Evolutionary conservation across 1,140 invertebrate genomes (phyloP).

Genomic region (Drosophila mojavensis): DNA sequence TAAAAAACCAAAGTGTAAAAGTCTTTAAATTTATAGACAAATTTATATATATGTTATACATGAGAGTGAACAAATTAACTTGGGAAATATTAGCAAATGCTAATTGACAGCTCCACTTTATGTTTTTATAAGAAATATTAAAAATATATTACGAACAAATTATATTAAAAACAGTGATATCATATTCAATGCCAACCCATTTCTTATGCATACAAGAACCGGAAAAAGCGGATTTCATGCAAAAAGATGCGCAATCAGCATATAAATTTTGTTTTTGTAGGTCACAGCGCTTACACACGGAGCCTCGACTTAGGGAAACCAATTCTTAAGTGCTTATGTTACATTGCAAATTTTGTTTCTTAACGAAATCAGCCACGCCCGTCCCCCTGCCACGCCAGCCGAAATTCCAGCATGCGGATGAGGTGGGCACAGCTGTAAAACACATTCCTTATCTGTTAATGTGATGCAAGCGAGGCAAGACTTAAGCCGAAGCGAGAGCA

Average conservation of each 20-base stretch:
- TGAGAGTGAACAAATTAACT: too few species aligned
- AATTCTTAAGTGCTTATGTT: slow-evolving; percentile 17
- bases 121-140: too few species aligned
- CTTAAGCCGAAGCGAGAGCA: slow-evolving; percentile 9
- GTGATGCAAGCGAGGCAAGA: slow-evolving; percentile 33
- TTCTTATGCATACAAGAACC: too few species aligned
- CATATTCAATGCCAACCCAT: too few species aligned
- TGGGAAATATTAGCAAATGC: too few species aligned
- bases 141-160: too few species aligned
- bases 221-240: background rate
- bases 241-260: background rate
- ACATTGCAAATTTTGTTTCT: slow-evolving; percentile 35
- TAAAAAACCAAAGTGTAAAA: too few species aligned
- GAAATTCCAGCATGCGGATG: background rate
- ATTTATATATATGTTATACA: too few species aligned
- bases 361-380: slow-evolving; percentile 1
- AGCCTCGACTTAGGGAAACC: background rate
- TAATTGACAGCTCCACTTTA: too few species aligned
- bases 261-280: background rate
- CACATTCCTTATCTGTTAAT: slow-evolving; percentile 55
- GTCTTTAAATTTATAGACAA: too few species aligned
- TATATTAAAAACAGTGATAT: too few species aligned
- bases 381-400: background rate
- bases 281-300: background rate
- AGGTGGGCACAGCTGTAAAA: background rate